phyloP scores from a whole-genome alignment of 2,113 vertebrate genomes.

The Semnornis frantzii region DNA sequence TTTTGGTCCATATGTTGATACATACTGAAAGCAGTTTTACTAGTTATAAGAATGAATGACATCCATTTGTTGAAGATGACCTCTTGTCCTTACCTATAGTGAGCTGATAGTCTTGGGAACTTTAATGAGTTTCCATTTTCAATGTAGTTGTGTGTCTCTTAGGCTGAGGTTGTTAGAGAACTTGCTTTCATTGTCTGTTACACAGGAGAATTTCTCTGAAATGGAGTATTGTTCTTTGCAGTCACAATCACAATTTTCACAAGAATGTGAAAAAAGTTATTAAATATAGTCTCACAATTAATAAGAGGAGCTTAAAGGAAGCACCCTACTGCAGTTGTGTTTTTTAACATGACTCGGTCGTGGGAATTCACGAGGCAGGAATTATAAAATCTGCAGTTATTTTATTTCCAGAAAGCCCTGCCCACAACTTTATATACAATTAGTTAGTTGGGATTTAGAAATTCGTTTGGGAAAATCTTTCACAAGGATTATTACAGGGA shows the following conservation, averaged over 20 bases:
- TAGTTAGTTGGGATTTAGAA: too few relatives aligned
- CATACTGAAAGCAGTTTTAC: not conserved
- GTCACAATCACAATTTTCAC: not conserved
- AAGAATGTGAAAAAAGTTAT: not conserved
- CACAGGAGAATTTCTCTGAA: not conserved
- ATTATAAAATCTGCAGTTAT: too few relatives aligned
- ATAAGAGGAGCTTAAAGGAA: not conserved
- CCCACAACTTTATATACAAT: too few relatives aligned
- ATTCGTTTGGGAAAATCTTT: too few relatives aligned
- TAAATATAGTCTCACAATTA: not conserved
- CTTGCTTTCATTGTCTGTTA: not conserved
- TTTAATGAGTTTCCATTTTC: not conserved
- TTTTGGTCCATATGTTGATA: accelerated
- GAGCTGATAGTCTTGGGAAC: not conserved
- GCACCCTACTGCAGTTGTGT: not conserved
- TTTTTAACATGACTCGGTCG: too few relatives aligned
- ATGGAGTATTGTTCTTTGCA: not conserved
- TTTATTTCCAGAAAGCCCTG: too few relatives aligned
- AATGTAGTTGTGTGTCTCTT: accelerated
- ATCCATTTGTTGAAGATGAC: not conserved
- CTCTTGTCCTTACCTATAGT: not conserved
- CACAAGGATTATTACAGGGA: too few relatives aligned
- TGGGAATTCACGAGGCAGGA: too few relatives aligned
- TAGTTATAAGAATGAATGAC: not conserved
- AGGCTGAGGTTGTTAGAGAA: not conserved